These are phyloP conservation scores for Syndactyla subalaris DNA, from an alignment of 2,797 vertebrate genomes.

Conservation along the genomic window DNA sequence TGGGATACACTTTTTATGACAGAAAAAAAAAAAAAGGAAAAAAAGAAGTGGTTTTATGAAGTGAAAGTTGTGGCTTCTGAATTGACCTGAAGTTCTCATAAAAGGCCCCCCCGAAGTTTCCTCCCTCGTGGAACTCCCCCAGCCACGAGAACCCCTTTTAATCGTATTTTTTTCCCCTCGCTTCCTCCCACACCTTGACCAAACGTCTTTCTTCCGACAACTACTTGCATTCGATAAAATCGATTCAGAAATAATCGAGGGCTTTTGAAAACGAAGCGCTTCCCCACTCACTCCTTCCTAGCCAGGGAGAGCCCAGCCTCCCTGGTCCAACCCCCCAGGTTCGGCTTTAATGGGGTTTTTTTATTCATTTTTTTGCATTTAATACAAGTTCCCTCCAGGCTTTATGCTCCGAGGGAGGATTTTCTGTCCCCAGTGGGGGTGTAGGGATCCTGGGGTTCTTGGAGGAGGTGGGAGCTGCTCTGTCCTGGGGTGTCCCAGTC, in stretches of 20 bases:
- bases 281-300: neutral
- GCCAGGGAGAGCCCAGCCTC: neutral
- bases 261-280: neutral
- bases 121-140: neutral
- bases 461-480: neutral
- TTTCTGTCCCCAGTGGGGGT: too few species aligned
- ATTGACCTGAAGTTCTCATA: neutral
- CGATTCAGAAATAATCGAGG: neutral
- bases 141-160: neutral
- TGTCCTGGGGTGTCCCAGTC: neutral
- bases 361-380: accelerated
- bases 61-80: neutral
- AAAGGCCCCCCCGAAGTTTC: neutral
- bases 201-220: neutral
- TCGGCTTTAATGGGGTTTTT: neutral
- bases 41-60: neutral
- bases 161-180: neutral
- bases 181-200: neutral
- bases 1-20: neutral
- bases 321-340: accelerated
- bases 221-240: neutral
- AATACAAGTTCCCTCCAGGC: neutral
- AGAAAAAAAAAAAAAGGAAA: neutral
- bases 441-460: neutral
- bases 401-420: neutral